phyloP scores from a whole-genome alignment of 2,113 vertebrate species.

The Centropristis striata region DNA sequence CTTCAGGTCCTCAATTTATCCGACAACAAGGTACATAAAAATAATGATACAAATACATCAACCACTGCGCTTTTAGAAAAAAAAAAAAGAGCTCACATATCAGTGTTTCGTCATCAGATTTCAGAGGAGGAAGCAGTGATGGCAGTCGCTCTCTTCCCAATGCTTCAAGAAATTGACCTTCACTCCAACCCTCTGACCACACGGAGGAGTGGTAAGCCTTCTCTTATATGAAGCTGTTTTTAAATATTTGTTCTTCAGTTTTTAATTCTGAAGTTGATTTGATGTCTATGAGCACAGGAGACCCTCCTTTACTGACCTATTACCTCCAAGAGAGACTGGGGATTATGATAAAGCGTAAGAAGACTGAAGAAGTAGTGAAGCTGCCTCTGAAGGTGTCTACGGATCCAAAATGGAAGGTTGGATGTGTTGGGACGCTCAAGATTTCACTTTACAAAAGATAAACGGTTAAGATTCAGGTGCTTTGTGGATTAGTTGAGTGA shows the following conservation, averaged over 20 bases:
- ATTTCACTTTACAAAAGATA: background rate
- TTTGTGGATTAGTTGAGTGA: too few relatives aligned
- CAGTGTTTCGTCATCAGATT: slow-evolving; percentile 82
- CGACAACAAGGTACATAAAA: slow-evolving; percentile 92
- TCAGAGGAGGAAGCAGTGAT: slow-evolving; percentile 86
- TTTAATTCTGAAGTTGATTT: background rate
- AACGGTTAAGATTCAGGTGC: too few relatives aligned
- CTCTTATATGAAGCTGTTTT: background rate
- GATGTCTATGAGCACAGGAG: slow-evolving; percentile 75
- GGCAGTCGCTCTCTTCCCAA: slow-evolving; percentile 86
- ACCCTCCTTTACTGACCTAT: slow-evolving; percentile 84
- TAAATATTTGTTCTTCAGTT: background rate
- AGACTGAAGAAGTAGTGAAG: slow-evolving; percentile 59
- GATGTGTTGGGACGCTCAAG: background rate
- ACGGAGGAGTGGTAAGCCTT: slow-evolving; percentile 81
- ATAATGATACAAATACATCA: too few relatives aligned
- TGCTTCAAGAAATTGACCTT: slow-evolving; percentile 87
- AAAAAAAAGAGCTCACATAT: background rate
- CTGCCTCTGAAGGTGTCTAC: slow-evolving; percentile 70
- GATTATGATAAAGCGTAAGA: slow-evolving; percentile 82
- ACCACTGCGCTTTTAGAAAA: background rate
- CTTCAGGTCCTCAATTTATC: slow-evolving; percentile 88
- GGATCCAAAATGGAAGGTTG: slow-evolving; percentile 85
- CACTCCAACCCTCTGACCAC: slow-evolving; percentile 88
- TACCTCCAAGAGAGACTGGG: slow-evolving; percentile 88